These are phyloP conservation scores for Stenodera caucasica DNA, from an alignment of 2,888 invertebrate species.

Conservation along the genomic window DNA sequence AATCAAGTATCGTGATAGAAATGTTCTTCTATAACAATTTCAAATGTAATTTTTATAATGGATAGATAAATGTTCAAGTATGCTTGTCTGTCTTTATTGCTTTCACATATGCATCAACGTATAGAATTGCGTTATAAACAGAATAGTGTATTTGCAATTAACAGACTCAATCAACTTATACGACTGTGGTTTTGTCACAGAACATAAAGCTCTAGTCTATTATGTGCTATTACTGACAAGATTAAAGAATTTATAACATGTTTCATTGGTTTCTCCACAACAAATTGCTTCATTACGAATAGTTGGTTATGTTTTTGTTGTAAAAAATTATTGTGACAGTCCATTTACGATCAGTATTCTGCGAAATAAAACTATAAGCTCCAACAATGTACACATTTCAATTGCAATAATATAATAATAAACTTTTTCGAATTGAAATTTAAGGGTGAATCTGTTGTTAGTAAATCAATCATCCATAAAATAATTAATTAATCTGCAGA, in stretches of 20 bases:
- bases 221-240: conserved; percentile 25
- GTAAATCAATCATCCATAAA: neutral
- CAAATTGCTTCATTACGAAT: conserved; percentile 24
- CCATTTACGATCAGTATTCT: neutral
- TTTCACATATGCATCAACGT: neutral
- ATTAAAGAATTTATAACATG: conserved; percentile 32
- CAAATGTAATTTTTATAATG: neutral
- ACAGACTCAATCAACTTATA: conserved; percentile 34
- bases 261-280: conserved; percentile 24
- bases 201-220: conserved; percentile 24
- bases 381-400: neutral
- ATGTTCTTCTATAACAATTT: neutral
- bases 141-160: conserved; percentile 21
- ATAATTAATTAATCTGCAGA: neutral
- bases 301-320: conserved; percentile 1
- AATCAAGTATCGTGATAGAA: neutral
- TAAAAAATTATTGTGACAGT: neutral
- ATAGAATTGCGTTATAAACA: conserved; percentile 6
- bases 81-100: neutral
- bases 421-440: too few species aligned
- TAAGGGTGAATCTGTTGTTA: neutral
- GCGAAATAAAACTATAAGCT: neutral
- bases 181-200: conserved; percentile 24
- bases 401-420: too few species aligned
- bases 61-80: neutral